phyloP scores from a whole-genome alignment of 2,888 invertebrate genomes.

The Patella ulyssiponensis region DNA sequence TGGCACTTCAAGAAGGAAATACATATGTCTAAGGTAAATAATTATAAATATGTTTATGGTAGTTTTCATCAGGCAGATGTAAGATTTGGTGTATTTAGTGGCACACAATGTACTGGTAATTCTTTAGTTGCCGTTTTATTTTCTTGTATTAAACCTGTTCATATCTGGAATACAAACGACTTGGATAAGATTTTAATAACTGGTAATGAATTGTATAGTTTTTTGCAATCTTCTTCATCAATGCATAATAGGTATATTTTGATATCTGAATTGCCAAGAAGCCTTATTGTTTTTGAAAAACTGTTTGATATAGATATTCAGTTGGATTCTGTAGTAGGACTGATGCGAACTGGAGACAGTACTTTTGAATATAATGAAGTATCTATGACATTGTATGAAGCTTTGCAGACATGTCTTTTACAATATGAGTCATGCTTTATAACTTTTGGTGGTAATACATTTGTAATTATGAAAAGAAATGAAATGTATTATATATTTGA shows the following conservation, averaged over 20 bases:
- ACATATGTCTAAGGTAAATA: too few species aligned
- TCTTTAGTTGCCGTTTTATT: not conserved
- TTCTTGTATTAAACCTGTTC: not conserved
- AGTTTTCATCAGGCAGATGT: not conserved
- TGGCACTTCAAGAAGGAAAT: too few species aligned
- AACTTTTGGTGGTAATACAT: not conserved
- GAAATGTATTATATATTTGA: not conserved
- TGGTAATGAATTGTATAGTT: too few species aligned
- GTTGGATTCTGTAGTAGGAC: not conserved
- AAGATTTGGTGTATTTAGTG: not conserved
- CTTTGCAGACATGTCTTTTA: not conserved
- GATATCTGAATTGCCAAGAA: too few species aligned
- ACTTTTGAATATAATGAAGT: not conserved
- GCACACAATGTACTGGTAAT: not conserved
- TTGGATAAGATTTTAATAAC: too few species aligned
- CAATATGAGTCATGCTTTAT: conserved; percentile 1
- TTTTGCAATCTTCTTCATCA: too few species aligned
- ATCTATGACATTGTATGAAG: not conserved
- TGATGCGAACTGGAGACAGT: too few species aligned
- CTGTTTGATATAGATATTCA: not conserved
- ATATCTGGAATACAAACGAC: not conserved
- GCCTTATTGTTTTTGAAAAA: not conserved
- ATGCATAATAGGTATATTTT: too few species aligned
- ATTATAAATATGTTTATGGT: too few species aligned
- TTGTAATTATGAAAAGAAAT: not conserved